A percentile compares a stretch with the other conserved stretches of the same genome.
These are phyloP conservation scores for Drosophila anceps DNA, from an alignment of 2,888 invertebrate genomes.

Conservation along the genomic window DNA sequence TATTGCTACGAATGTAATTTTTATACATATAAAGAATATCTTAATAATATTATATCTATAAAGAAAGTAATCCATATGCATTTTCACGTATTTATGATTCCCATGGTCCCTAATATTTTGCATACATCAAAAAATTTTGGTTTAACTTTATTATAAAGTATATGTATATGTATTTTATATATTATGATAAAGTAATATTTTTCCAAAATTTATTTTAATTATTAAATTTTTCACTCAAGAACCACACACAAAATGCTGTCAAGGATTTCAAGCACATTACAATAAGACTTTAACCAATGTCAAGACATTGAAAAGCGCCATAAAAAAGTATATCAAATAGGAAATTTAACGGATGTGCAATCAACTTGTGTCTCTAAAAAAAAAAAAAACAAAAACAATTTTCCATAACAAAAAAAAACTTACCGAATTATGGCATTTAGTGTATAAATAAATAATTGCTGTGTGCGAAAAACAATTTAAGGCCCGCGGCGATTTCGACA, in stretches of 20 bases:
- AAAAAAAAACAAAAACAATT: slow-evolving; percentile 8
- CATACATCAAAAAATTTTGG: no score
- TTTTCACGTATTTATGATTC: no score
- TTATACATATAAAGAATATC: no score
- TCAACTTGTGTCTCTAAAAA: slow-evolving; percentile 14
- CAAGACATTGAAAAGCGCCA: slow-evolving; percentile 23
- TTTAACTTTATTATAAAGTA: not conserved
- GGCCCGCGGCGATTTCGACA: slow-evolving; percentile 55
- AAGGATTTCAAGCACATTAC: slow-evolving; percentile 1
- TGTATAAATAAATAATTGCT: slow-evolving; percentile 52
- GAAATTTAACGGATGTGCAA: slow-evolving; percentile 18
- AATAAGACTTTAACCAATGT: slow-evolving; percentile 17
- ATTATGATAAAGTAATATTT: no score
- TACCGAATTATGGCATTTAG: slow-evolving; percentile 36
- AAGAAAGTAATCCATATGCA: no score
- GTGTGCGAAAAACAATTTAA: slow-evolving; percentile 26
- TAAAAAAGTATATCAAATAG: slow-evolving; percentile 9
- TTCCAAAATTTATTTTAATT: not conserved
- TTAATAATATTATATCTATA: no score
- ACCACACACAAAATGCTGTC: not conserved
- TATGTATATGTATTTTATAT: not conserved
- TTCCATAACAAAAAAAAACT: slow-evolving; percentile 6
- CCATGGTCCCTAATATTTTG: no score
- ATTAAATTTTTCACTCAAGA: not conserved
- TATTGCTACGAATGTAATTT: no score